Conservation (phyloP, 2,797 vertebrate species). For the Chaunax sp. region DNA sequence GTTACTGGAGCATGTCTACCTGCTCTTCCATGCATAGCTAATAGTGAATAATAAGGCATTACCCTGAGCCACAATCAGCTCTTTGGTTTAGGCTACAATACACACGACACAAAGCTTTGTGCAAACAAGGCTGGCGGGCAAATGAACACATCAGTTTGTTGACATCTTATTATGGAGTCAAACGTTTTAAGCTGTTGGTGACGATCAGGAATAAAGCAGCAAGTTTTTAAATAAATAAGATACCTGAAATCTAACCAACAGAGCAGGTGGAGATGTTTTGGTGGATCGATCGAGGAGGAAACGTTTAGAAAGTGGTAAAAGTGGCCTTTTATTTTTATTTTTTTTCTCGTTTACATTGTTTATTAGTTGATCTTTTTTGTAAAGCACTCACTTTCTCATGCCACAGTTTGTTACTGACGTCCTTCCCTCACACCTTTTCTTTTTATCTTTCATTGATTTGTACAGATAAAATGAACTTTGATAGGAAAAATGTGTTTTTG, state of each 20-base stretch:
- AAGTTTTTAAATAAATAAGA: too few species aligned
- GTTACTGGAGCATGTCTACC: slow-evolving; percentile 66
- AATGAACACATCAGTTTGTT: slow-evolving; percentile 28
- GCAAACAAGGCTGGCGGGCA: slow-evolving; percentile 32
- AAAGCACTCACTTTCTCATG: slow-evolving; percentile 42
- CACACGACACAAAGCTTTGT: slow-evolving; percentile 42
- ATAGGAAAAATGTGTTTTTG: slow-evolving; percentile 55
- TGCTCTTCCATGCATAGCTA: slow-evolving; percentile 65
- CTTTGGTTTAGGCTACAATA: slow-evolving; percentile 34
- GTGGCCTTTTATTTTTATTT: slow-evolving; percentile 41
- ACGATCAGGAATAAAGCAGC: slow-evolving; percentile 13
- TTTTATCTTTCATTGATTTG: slow-evolving; percentile 65
- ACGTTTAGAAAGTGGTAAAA: slow-evolving; percentile 54
- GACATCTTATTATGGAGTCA: not conserved
- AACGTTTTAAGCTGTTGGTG: not conserved
- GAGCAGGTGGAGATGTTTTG: slow-evolving; percentile 20
- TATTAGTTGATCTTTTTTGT: slow-evolving; percentile 62
- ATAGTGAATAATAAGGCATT: slow-evolving; percentile 63
- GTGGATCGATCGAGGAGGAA: slow-evolving; percentile 44
- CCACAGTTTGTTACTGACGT: slow-evolving; percentile 56
- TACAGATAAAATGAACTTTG: slow-evolving; percentile 73
- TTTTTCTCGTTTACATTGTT: slow-evolving; percentile 59
- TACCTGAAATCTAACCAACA: too few species aligned
- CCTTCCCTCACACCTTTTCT: slow-evolving; percentile 30
- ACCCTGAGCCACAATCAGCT: slow-evolving; percentile 41